Evolutionary conservation across 64 coral and sea anemone genomes (phyloP), one percentile per base, ranked within the genome.

Genomic region (Montipora sp.): DNA sequence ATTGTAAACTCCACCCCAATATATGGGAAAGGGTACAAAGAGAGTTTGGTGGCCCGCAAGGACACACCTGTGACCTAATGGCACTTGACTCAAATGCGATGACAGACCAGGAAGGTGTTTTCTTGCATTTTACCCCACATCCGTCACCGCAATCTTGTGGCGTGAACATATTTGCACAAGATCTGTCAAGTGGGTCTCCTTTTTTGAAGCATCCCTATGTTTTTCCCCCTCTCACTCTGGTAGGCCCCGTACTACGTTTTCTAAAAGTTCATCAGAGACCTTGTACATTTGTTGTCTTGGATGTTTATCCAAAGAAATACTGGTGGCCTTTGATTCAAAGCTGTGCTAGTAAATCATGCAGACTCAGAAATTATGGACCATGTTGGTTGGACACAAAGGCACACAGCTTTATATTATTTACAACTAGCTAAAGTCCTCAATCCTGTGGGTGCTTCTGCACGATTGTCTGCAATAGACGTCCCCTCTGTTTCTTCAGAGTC

Each of bases 381-480:
- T 89, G 43, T 89, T 22, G 87, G 73, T n/a, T 89, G 87, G 87
- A 27, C 72, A 5, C 74, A 55, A 20, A 70, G 87, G 4, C 88
- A 79, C 43, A 90, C 53, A 57, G 53, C 51, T 55, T 55, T 55
- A 55, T 55, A 55, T 55, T 55, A 55, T 55, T 55, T 55, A 55
- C 51, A 55, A 55, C 51, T 73, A 4, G 69, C 68, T 6, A 80
- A 90, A 48, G 88, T 80, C 13, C 88, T 90, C 22, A 90, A 79
- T 12, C 45, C 88, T 18, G 18, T 13, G 15, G 88, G 88, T 48
- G 88, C 88, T 13, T 67, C 75, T 12, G 88, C 27, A 22, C 49
- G 71, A 21, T 45, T 90, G 16, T 75, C 71, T 23, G 19, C 53
- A 44, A 55, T 46, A 46, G 74, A 76, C 27, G 22, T 46, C 74